phyloP scores from a whole-genome alignment of 2,888 invertebrate genomes.

The Lacanobia wlatinum region DNA sequence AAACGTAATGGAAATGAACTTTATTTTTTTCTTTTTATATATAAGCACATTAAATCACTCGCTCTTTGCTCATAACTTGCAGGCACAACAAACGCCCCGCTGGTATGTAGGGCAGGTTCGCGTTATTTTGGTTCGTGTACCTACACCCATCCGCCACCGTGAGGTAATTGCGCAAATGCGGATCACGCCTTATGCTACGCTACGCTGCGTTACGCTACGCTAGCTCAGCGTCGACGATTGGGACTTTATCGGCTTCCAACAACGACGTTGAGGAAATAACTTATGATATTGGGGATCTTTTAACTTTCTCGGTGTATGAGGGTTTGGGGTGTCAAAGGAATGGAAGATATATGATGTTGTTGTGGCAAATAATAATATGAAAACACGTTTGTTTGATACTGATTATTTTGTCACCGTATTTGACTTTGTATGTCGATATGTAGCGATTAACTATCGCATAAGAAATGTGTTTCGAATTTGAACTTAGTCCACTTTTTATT shows the following conservation, averaged over 20 bases:
- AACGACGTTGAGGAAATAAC: conserved; percentile 19
- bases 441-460: neutral
- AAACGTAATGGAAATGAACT: too few species aligned
- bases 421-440: neutral
- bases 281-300: conserved; percentile 37
- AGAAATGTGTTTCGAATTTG: too few species aligned
- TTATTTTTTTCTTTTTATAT: too few species aligned
- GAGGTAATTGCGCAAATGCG: conserved; percentile 68
- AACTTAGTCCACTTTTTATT: too few species aligned
- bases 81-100: conserved; percentile 26
- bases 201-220: conserved; percentile 49
- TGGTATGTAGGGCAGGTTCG: conserved; percentile 68
- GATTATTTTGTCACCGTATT: neutral
- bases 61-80: conserved; percentile 24
- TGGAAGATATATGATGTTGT: neutral
- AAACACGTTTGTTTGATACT: neutral
- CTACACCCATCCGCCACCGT: conserved; percentile 55
- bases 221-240: conserved; percentile 40
- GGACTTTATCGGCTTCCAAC: conserved; percentile 38
- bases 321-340: neutral
- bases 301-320: neutral
- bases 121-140: conserved; percentile 70
- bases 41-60: neutral
- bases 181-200: conserved; percentile 57
- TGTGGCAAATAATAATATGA: neutral